Percentiles rank a stretch among this genome's conserved stretches.
phyloP scores from a whole-genome alignment of 2,888 invertebrate genomes.

The Oligia latruncula region DNA sequence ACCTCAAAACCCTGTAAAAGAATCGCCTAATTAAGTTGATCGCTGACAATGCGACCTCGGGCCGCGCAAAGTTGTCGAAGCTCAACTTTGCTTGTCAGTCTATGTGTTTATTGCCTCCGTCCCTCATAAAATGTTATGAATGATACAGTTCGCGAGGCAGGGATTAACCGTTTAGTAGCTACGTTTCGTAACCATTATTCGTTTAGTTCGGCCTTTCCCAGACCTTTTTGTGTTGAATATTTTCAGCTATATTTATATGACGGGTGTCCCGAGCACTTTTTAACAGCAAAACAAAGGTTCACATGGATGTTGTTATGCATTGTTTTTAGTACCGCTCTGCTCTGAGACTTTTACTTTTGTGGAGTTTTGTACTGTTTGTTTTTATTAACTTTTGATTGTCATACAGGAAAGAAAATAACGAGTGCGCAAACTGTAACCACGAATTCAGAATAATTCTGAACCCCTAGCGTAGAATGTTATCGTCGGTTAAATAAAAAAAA shows the following conservation, averaged over 20 bases:
- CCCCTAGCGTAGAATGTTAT: not conserved
- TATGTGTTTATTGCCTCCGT: slow-evolving; percentile 78
- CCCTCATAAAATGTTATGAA: slow-evolving; percentile 84
- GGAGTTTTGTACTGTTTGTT: slow-evolving; percentile 13
- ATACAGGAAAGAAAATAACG: not conserved
- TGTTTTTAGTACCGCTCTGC: slow-evolving; percentile 38
- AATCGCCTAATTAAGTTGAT: not conserved
- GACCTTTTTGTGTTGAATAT: slow-evolving; percentile 69
- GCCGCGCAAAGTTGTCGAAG: slow-evolving; percentile 72
- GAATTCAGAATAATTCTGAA: no score
- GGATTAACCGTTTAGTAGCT: slow-evolving; percentile 81
- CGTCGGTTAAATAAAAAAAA: not conserved
- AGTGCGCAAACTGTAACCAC: no score
- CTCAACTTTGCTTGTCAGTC: slow-evolving; percentile 77
- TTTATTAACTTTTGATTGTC: not conserved
- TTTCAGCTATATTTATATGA: slow-evolving; percentile 62
- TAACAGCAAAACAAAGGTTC: slow-evolving; percentile 57
- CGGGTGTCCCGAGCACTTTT: slow-evolving; percentile 54
- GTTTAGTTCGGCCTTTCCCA: slow-evolving; percentile 69
- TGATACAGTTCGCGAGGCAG: slow-evolving; percentile 78
- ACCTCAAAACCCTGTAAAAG: not conserved
- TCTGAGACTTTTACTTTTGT: slow-evolving; percentile 18
- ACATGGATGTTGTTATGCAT: slow-evolving; percentile 47
- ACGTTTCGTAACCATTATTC: slow-evolving; percentile 74
- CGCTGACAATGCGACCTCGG: slow-evolving; percentile 57